Conservation (phyloP, 1,140 invertebrate species). For the Portunus trituberculatus region DNA sequence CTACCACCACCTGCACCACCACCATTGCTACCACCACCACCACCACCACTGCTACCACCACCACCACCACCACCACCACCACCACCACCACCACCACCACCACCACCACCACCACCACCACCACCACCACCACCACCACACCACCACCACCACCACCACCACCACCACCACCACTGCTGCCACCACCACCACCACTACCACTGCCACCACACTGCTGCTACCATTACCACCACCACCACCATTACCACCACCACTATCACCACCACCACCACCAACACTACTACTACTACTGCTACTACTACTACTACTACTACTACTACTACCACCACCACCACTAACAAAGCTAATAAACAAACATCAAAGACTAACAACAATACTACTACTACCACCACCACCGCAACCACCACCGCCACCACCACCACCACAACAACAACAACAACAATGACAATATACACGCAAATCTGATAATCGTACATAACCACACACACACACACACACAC, state of each 20-base stretch:
- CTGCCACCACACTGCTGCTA: too few species aligned
- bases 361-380: too few species aligned
- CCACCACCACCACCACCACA: too few species aligned
- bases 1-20: too few species aligned
- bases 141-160: too few species aligned
- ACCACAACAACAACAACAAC: not conserved
- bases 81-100: not conserved
- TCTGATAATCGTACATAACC: not conserved
- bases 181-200: too few species aligned
- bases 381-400: not conserved
- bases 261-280: too few species aligned
- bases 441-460: not conserved
- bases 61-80: not conserved
- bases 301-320: too few species aligned
- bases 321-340: not conserved
- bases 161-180: too few species aligned
- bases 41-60: not conserved
- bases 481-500: constrained; percentile 27
- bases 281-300: too few species aligned
- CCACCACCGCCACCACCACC: not conserved
- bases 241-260: too few species aligned
- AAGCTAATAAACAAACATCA: not conserved
- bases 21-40: not conserved
- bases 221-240: too few species aligned
- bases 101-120: not conserved